Percentiles rank a stretch among this genome's conserved stretches.
These are phyloP conservation scores for Heliothis peltigera DNA, from an alignment of 2,888 invertebrate species.

Conservation along the genomic window DNA sequence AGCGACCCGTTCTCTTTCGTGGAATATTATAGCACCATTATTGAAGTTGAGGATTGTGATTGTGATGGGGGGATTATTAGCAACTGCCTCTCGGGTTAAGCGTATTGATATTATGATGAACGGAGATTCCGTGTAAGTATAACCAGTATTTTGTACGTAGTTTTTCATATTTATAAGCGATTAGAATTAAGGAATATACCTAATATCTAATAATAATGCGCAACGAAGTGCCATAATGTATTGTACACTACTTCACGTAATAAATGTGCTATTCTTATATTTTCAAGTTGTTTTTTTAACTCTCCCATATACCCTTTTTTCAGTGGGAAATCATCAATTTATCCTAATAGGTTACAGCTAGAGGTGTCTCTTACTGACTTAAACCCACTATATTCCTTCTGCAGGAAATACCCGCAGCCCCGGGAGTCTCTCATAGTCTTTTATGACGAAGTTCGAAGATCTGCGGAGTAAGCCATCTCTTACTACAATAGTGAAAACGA, in stretches of 20 bases:
- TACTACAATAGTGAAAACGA: too few relatives aligned
- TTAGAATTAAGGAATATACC: conserved; percentile 49
- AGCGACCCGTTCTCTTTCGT: neutral
- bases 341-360: too few relatives aligned
- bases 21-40: conserved; percentile 12
- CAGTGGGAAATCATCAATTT: too few relatives aligned
- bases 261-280: conserved; percentile 70
- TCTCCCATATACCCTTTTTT: too few relatives aligned
- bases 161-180: conserved; percentile 71
- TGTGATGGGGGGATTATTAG: neutral
- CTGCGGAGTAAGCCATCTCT: too few relatives aligned
- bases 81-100: conserved; percentile 26
- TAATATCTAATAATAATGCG: conserved; percentile 64
- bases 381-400: too few relatives aligned
- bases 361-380: too few relatives aligned
- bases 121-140: conserved; percentile 66
- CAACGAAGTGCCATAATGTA: conserved; percentile 85
- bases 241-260: conserved; percentile 75
- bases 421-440: too few relatives aligned
- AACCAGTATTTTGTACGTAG: conserved; percentile 80
- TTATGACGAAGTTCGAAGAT: too few relatives aligned
- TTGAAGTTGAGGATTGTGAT: too few relatives aligned
- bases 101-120: conserved; percentile 37
- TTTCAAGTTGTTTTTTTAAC: too few relatives aligned
- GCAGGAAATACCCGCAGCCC: too few relatives aligned